phyloP scores from a whole-genome alignment of 2,797 vertebrate genomes.

The Chiroxiphia lanceolata region DNA sequence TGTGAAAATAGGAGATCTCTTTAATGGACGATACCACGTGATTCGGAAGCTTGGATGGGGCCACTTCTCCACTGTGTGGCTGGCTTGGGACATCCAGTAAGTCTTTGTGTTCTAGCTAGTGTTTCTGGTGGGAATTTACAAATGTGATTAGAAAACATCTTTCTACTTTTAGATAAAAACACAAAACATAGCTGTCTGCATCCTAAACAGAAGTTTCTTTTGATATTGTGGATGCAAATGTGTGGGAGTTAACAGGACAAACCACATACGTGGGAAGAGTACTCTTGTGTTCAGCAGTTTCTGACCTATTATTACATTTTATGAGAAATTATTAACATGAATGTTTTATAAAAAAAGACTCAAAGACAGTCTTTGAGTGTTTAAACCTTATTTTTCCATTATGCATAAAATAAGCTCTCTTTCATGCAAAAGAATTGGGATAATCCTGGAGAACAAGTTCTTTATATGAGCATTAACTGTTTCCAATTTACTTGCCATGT shows the following conservation, averaged over 20 bases:
- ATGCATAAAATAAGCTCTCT: neutral
- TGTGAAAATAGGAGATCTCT: conserved; percentile 96
- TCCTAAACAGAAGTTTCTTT: neutral
- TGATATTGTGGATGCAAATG: neutral
- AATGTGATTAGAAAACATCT: neutral
- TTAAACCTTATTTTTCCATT: neutral
- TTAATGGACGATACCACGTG: conserved; percentile 92
- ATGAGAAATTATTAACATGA: neutral
- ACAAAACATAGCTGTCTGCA: neutral
- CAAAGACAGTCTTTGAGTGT: neutral
- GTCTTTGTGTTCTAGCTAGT: conserved; percentile 34
- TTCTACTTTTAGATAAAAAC: neutral
- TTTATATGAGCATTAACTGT: neutral
- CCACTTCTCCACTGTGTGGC: conserved; percentile 98
- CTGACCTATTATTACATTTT: neutral
- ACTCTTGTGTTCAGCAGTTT: neutral
- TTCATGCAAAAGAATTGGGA: neutral
- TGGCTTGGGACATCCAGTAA: conserved; percentile 98
- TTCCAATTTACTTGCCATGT: conserved; percentile 2
- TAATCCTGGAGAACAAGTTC: neutral
- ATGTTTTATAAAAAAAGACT: neutral
- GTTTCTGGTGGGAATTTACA: neutral
- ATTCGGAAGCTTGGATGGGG: conserved; percentile 98
- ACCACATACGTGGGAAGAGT: neutral
- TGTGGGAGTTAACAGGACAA: neutral